Evolutionary conservation across 2,113 vertebrate species (phyloP).

Genomic region (Mesocricetus auratus): DNA sequence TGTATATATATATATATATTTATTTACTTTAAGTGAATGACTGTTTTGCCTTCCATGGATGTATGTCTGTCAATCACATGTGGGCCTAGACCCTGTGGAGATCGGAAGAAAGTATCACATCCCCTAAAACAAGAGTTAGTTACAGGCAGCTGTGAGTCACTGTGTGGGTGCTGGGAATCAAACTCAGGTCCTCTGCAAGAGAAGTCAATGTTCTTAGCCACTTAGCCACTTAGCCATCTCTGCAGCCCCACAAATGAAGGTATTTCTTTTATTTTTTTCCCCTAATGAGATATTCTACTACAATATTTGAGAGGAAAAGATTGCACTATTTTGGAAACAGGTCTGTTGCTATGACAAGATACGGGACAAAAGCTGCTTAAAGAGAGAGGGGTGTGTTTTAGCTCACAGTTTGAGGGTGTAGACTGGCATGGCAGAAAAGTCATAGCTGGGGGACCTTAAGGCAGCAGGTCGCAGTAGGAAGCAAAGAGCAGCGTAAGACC

Average conservation of each 20-base stretch:
- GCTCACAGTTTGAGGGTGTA: neutral
- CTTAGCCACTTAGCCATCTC: neutral
- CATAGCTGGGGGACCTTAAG: neutral
- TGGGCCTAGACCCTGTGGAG: neutral
- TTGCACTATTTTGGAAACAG: neutral
- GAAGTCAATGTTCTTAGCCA: neutral
- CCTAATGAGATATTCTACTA: conserved; percentile 25
- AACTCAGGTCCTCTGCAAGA: neutral
- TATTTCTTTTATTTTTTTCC: neutral
- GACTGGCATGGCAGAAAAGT: neutral
- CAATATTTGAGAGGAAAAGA: neutral
- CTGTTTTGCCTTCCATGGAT: neutral
- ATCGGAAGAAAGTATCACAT: neutral
- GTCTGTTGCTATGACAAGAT: neutral
- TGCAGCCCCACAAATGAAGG: neutral
- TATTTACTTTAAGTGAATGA: neutral
- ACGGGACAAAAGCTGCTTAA: neutral
- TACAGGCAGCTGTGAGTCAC: neutral
- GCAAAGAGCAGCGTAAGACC: neutral
- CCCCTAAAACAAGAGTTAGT: neutral
- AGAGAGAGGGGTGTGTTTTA: neutral
- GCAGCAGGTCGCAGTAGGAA: neutral
- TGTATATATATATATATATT: neutral
- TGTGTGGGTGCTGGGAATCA: neutral
- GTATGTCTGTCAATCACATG: neutral